Percentiles rank a stretch among this genome's conserved stretches.
Evolutionary conservation across 2,888 invertebrate genomes (phyloP).

Genomic region (Acheta domesticus): DNA sequence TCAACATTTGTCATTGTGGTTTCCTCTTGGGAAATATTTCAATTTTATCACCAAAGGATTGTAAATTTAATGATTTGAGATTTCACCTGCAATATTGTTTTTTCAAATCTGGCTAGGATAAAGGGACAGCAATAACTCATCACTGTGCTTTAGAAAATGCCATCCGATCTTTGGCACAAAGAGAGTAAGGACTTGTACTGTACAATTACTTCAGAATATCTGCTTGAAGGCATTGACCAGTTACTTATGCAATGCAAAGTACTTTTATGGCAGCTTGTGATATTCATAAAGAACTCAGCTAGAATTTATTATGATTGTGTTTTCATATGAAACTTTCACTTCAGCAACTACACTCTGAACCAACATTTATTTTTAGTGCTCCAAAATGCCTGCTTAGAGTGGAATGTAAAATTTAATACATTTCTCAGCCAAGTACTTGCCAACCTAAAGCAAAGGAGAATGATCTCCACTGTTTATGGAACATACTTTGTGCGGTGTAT

Average conservation of each 20-base stretch:
- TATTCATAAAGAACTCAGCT: neutral
- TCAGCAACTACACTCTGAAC: neutral
- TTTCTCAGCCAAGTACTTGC: constrained; percentile 3
- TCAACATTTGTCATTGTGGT: no score
- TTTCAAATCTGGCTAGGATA: neutral
- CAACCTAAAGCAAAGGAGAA: neutral
- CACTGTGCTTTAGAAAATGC: neutral
- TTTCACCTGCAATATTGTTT: neutral
- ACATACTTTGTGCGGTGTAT: constrained; percentile 1
- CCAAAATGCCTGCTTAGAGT: neutral
- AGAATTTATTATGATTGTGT: neutral
- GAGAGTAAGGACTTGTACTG: constrained; percentile 18
- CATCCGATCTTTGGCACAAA: neutral
- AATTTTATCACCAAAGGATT: no score
- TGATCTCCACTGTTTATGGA: neutral
- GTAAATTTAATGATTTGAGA: no score
- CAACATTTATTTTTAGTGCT: neutral
- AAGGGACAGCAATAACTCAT: neutral
- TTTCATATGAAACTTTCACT: constrained; percentile 6
- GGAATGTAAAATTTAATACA: neutral
- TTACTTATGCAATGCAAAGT: constrained; percentile 10
- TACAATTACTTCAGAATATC: constrained; percentile 18
- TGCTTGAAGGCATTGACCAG: constrained; percentile 5
- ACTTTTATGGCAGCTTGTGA: constrained; percentile 3
- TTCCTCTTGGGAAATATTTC: no score